phyloP scores from a whole-genome alignment of 2,888 invertebrate species.

The Lissonota sp. region DNA sequence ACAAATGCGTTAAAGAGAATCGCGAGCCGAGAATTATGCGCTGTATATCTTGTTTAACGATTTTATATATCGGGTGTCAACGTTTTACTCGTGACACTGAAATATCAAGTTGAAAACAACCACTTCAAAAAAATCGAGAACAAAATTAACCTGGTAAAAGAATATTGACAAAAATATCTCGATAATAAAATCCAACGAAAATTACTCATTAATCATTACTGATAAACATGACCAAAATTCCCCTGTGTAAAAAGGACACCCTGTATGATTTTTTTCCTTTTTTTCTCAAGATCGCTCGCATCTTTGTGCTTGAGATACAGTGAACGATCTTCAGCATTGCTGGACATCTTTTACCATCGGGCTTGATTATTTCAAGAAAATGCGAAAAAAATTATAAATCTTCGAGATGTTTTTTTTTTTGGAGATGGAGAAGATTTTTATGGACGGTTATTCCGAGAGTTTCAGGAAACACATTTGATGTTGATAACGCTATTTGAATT shows the following conservation, averaged over 20 bases:
- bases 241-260: too few relatives aligned
- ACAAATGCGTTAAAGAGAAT: slow-evolving; percentile 38
- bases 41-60: slow-evolving; percentile 55
- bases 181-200: too few relatives aligned
- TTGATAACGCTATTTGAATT: slow-evolving; percentile 30
- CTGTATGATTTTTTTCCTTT: too few relatives aligned
- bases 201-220: too few relatives aligned
- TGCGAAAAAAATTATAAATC: slow-evolving; percentile 33
- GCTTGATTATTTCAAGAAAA: slow-evolving; percentile 22
- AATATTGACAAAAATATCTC: too few relatives aligned
- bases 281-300: too few relatives aligned
- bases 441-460: slow-evolving; percentile 3
- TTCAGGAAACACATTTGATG: not conserved
- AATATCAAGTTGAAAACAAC: too few relatives aligned
- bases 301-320: too few relatives aligned
- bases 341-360: not conserved
- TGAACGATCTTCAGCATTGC: not conserved
- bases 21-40: slow-evolving; percentile 35
- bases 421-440: not conserved
- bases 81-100: slow-evolving; percentile 15
- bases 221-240: too few relatives aligned
- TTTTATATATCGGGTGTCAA: slow-evolving; percentile 41
- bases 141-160: too few relatives aligned
- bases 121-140: too few relatives aligned
- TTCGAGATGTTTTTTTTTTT: not conserved